Base-by-base conservation (phyloP, 2,888 invertebrate genomes). In the Agrotis segetum region DNA sequence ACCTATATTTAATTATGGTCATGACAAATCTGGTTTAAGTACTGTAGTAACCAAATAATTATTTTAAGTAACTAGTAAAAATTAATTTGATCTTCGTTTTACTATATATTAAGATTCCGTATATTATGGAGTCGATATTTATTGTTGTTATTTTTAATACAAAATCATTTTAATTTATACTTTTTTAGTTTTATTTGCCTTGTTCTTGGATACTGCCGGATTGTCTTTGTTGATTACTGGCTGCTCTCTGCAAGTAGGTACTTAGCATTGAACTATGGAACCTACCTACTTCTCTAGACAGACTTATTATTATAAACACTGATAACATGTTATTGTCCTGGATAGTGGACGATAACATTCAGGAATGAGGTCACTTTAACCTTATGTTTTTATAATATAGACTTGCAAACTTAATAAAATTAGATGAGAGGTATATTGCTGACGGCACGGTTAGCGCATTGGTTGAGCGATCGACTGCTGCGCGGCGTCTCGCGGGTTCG, bases 121-220 rank as follows among this genome's bases (percentile, higher is more conserved):
- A 95, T 95, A 95, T 96, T 96, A 95, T 91, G 95, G 92, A 92
- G 86, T 85, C 88, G 83, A 88, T 92, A 91, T 94, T 94, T 93
- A 94, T 93, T 92, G 88, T 91, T 92, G 92, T 93, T 94, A 91
- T 89, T 87, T 92, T 92, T 87, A 90, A 91, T 90, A 92, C 85
- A 93, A 80, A 83, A 76, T 74, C 80, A 83, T 80, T 79, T 61
- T 80, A 69, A 67, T 69, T 65, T 58, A 63, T 9, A 11, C 14
- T 52, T 62, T 60, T 67, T 64, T 79, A 17, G 65, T 79, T 79
- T 79, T 74, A 80, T 83, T 78, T 76, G 14, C 17, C n/a, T 46
- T 11, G 21, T 24, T 55, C 3, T 52, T 60, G 4, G 49, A 80
- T 2, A 64, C n/a, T 50, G 24, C 29, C 16, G 17, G n/a, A 16